Base-by-base conservation (phyloP, 2,888 invertebrate species). In the Hypomecis punctinalis region DNA sequence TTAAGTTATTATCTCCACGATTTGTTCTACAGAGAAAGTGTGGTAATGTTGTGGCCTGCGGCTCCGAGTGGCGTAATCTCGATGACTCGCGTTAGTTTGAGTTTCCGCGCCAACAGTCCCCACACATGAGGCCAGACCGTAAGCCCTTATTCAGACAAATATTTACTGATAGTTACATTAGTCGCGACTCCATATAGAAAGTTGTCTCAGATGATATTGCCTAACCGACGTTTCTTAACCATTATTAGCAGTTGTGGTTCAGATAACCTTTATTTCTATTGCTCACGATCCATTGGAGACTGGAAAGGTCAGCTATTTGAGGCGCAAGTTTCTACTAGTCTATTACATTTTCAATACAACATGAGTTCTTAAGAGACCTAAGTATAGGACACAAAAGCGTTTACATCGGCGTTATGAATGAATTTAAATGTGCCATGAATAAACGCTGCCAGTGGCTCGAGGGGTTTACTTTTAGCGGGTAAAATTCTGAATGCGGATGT, bases 401-500 rank as follows among this genome's bases (percentile, higher is more conserved):
- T 82, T 77, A 77, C 80, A 76, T 81, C 81, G 79, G 66, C 72
- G 70, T 74, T 72, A 75, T 84, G 83, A 86, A 86, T 85, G 83
- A 83, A 82, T 82, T 78, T 75, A 76, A 80, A 80, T 79, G 78
- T 83, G 79, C 76, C 78, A 75, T 78, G 77, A 81, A 80, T 80
- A 79, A 80, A 72, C 70, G 69, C 56, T 66, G 73, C 69, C 76
- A 56, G 61, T 63, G 37, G 54, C 63, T 58, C 59, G 65, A 68
- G 67, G 71, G 70, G 56, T 70, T 86, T 81, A 58, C 57, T 57
- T 62, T 61, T 82, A 79, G 76, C 77, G 72, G 77, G 78, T 71
- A 79, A 82, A 81, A 83, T 80, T 82, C 75, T 80, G 81, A 85
- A 89, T 81, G 86, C 90, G 89, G 88, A 90, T 89, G 84, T 85